Base-by-base conservation (phyloP, 2,113 vertebrate genomes). In the Podarcis raffonei region DNA sequence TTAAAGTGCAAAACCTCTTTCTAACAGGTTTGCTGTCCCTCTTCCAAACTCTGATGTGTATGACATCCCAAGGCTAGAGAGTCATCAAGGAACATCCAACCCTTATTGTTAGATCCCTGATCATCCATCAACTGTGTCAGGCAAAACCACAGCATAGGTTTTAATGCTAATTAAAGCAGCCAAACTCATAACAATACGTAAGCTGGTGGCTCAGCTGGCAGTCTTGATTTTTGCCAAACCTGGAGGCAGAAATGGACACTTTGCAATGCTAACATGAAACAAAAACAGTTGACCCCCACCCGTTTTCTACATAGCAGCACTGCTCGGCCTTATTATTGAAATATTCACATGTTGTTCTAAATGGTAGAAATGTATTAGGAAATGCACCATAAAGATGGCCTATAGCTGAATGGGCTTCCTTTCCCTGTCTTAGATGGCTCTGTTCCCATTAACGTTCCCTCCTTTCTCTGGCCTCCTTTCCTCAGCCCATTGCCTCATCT, bases 161-260 rank as follows among this genome's bases (percentile, higher is more conserved):
- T 87, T 81, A n/a, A 37, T 86, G 77, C 78, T 87, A 72, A 87
- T 57, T 32, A 62, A 72, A 35, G 42, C 66, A 87, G 78, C 86
- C 78, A 81, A 37, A 59, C 68, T 39, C 8, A 1, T 72, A 87
- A 81, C 78, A 87, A 72, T 87, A n/a, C 48, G 72, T 81, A 87
- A 81, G 18, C 79, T 87, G 79, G 79, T 39, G 25, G 68, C 79
- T 87, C 86, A 87, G 42, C 66, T 72, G 78, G 66, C 35, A 81
- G 48, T 39, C 48, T 81, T 68, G 39, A 12, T 30, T 37, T 87
- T 87, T 87, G 78, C 48, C 78, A 87, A 30, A 81, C 48, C 77
- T 75, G 69, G 68, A 82, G 79, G 69, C 86, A 87, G 30, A 74
- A 81, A 87, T 32, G 8, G 53, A 74, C 53, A 68, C 68, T 74